Evolutionary conservation across 2,888 invertebrate genomes (phyloP).

Genomic region (Polia nebulosa): DNA sequence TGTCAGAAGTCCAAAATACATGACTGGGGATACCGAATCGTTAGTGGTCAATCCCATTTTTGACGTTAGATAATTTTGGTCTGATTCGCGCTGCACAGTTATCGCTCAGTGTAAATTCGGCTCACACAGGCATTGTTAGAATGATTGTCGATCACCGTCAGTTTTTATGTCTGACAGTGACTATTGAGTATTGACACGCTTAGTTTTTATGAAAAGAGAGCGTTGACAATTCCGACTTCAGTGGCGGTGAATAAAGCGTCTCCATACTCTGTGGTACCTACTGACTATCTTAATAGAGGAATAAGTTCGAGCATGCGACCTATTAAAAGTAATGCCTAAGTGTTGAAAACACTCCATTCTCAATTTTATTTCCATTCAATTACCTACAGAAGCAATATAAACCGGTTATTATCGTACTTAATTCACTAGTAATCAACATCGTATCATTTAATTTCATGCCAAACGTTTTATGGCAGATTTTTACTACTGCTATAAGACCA

Average conservation of each 20-base stretch:
- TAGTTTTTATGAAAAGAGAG: neutral
- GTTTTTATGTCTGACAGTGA: too few relatives aligned
- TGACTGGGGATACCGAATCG: neutral
- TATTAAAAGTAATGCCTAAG: too few relatives aligned
- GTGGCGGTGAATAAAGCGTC: neutral
- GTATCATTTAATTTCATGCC: slow-evolving; percentile 30
- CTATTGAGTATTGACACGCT: too few relatives aligned
- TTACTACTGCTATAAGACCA: slow-evolving; percentile 3
- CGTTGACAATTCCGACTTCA: neutral
- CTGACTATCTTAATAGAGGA: neutral
- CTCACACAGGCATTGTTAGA: neutral
- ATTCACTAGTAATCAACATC: slow-evolving; percentile 13
- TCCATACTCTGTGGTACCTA: neutral
- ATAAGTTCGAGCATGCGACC: neutral
- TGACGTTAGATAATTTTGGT: neutral
- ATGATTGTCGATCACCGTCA: neutral
- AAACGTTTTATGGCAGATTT: slow-evolving; percentile 19
- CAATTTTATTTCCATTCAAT: neutral
- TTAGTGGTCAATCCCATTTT: neutral
- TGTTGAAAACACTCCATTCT: neutral
- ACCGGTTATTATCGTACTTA: neutral
- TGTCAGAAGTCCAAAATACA: neutral
- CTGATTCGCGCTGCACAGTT: too few relatives aligned
- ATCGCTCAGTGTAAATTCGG: too few relatives aligned
- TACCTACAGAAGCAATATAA: neutral